A percentile compares a stretch with the other conserved stretches of the same genome.
These are phyloP conservation scores for Turritopsis rubra DNA, from an alignment of 30 jellyfish, hydroid and myxozoan genomes.

Conservation along the genomic window DNA sequence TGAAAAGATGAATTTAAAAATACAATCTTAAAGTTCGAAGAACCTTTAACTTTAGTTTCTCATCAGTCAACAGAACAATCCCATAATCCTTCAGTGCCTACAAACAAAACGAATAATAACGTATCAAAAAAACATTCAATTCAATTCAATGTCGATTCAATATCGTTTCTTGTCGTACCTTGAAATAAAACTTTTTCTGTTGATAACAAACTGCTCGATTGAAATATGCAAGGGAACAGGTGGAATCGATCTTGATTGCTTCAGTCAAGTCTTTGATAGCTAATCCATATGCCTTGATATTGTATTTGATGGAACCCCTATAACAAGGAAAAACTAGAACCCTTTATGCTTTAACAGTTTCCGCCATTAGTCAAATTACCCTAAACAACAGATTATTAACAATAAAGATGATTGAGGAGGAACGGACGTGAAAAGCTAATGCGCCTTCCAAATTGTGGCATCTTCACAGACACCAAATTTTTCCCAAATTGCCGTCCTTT, in stretches of 20 bases:
- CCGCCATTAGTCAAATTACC: too few species aligned
- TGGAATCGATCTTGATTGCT: conserved; percentile 61
- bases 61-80: conserved; percentile 50
- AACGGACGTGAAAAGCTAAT: too few species aligned
- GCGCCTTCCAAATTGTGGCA: too few species aligned
- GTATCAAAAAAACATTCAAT: not conserved
- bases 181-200: conserved; percentile 11
- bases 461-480: too few species aligned
- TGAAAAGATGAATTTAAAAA: not conserved
- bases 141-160: too few species aligned
- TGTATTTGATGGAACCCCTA: conserved; percentile 80
- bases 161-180: too few species aligned
- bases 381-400: too few species aligned
- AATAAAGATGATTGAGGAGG: too few species aligned
- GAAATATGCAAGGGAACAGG: conserved; percentile 77
- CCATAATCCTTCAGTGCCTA: conserved; percentile 91
- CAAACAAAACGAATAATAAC: not conserved
- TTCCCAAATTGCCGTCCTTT: too few species aligned
- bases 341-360: too few species aligned
- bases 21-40: not conserved
- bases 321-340: not conserved
- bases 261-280: conserved; percentile 80
- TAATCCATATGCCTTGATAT: conserved; percentile 58
- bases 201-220: conserved; percentile 93
- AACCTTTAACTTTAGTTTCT: not conserved